These are phyloP conservation scores for Enoplolaimus lenunculus DNA, from an alignment of 2,888 invertebrate species.

Conservation along the genomic window DNA sequence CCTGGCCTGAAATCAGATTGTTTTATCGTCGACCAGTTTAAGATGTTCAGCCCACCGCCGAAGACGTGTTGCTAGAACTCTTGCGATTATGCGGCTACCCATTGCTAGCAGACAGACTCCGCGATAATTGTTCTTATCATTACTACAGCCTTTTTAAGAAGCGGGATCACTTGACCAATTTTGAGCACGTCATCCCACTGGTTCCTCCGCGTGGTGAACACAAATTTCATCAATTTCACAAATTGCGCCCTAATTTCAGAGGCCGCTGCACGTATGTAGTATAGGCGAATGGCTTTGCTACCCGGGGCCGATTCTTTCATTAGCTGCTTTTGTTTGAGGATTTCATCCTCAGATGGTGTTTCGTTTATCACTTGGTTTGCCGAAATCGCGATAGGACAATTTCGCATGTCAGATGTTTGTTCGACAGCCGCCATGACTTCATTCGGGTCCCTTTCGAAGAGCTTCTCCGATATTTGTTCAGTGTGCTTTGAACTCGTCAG, in stretches of 20 bases:
- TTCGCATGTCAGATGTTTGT: not conserved
- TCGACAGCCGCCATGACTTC: conserved; percentile 6
- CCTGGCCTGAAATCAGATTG: not conserved
- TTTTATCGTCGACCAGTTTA: not conserved
- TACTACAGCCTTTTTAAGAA: not conserved
- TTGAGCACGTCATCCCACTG: not conserved
- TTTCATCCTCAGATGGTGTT: not conserved
- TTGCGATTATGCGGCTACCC: not conserved
- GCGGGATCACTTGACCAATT: not conserved
- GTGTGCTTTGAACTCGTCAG: conserved; percentile 12
- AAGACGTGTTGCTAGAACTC: conserved; percentile 2
- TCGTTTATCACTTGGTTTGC: not conserved
- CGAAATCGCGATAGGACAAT: not conserved
- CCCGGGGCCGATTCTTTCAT: conserved; percentile 10
- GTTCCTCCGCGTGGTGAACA: conserved; percentile 5
- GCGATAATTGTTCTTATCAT: conserved; percentile 8
- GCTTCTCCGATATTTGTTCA: conserved; percentile 9
- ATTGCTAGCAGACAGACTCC: conserved; percentile 11
- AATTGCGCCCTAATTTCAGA: not conserved
- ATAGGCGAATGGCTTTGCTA: not conserved
- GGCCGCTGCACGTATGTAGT: not conserved
- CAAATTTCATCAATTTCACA: not conserved
- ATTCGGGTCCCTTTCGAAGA: not conserved
- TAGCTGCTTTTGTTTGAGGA: not conserved
- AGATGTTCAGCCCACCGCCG: conserved; percentile 6